Evolutionary conservation across 2,888 invertebrate species (phyloP), one percentile per base, ranked within the genome.

Genomic region (Carterocephalus palaemon): DNA sequence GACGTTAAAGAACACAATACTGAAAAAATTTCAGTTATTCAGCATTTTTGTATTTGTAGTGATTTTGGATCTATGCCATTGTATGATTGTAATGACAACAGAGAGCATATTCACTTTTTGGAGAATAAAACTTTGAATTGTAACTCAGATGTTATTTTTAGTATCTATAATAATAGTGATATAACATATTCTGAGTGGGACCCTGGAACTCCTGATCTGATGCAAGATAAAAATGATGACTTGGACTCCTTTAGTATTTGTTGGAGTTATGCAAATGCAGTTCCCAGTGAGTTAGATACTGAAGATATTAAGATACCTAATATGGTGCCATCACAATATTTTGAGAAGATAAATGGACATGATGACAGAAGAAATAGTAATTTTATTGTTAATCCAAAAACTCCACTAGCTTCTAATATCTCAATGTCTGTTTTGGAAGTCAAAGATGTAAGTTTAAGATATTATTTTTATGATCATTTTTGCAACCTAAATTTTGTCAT

Each of bases 91-190:
- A 57, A 64, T 47, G 51, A 54, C 29, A 43, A 52, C 22, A 75
- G 75, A 63, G 72, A 75, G 51, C 81, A 83, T 57, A 62, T 82
- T 47, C 82, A 85, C 62, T 84, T 74, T 60, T 65, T 60, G 56
- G 51, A 64, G n/a, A 59, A 60, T 42, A 53, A 54, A 22, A 50
- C 39, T 49, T 42, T 49, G 36, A 48, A 59, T 49, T 62, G 62
- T 52, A 59, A 67, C 26, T 50, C 58, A 46, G 59, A 70, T 45
- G 47, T 60, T 37, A 50, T 79, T 48, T 70, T 73, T 51, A 69
- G 71, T 48, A 77, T 80, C 45, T 80, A 73, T 48, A 54, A 62
- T 51, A 70, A 76, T 32, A 40, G 55, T 46, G 16, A 38, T 42
- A 24, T 51, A 17, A 13, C 24, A 8, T 7, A 10, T 38, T 2